These are phyloP conservation scores for Leptopilina myrica DNA, from an alignment of 2,888 invertebrate species.

Conservation along the genomic window DNA sequence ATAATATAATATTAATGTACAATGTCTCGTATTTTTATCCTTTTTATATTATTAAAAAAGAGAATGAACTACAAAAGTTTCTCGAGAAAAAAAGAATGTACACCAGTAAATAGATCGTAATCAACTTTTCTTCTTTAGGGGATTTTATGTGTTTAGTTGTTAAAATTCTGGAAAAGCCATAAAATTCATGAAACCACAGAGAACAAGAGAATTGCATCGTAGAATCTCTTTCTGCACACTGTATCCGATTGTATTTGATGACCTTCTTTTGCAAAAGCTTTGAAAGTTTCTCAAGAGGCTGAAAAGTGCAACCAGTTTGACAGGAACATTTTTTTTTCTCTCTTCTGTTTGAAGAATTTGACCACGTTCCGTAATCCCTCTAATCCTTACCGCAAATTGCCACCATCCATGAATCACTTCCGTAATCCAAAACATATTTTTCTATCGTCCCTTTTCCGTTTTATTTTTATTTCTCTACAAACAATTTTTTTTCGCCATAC, in stretches of 20 bases:
- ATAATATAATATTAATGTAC: no score
- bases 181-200: constrained; percentile 58
- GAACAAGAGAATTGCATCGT: constrained; percentile 50
- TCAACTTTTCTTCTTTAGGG: constrained; percentile 52
- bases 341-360: not conserved
- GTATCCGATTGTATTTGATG: constrained; percentile 21
- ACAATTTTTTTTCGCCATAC: not conserved
- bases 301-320: constrained; percentile 63
- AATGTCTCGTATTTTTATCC: no score
- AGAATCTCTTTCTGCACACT: constrained; percentile 42
- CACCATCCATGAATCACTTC: constrained; percentile 21
- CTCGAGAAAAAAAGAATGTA: constrained; percentile 43
- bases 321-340: constrained; percentile 62
- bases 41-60: not conserved
- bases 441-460: not conserved
- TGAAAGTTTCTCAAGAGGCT: constrained; percentile 64
- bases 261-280: constrained; percentile 19
- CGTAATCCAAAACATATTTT: constrained; percentile 24
- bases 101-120: constrained; percentile 63
- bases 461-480: constrained; percentile 20
- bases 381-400: constrained; percentile 34
- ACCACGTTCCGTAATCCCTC: constrained; percentile 5
- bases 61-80: not conserved
- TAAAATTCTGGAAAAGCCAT: constrained; percentile 75
- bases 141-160: constrained; percentile 68